Percentiles rank a stretch among this genome's conserved stretches.
Evolutionary conservation across 1,140 invertebrate species (phyloP).

Genomic region (Rhagoletis zephyria): DNA sequence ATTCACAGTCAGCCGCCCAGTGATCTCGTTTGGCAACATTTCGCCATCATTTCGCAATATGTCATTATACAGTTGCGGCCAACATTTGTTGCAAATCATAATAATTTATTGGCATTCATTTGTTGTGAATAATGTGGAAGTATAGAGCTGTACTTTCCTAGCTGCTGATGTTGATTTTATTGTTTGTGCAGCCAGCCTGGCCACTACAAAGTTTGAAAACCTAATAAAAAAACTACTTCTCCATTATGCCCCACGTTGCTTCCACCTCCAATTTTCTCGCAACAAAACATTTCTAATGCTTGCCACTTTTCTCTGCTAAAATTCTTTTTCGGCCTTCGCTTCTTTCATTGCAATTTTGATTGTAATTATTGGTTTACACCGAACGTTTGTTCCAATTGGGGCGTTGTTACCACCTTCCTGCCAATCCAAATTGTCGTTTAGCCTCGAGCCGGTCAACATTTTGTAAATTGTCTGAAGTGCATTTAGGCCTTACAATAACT

Average conservation of each 20-base stretch:
- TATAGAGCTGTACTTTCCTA: constrained; percentile 29
- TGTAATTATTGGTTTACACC: constrained; percentile 32
- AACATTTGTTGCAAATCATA: constrained; percentile 61
- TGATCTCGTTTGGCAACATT: constrained; percentile 58
- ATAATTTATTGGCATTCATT: constrained; percentile 66
- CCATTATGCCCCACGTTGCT: background rate
- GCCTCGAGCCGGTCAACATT: background rate
- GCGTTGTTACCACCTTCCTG: constrained; percentile 48
- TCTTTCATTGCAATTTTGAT: background rate
- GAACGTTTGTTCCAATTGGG: background rate
- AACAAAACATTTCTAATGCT: background rate
- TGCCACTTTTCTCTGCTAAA: background rate
- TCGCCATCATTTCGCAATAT: constrained; percentile 62
- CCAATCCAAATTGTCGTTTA: constrained; percentile 46
- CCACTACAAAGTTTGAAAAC: background rate
- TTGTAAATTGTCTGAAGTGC: constrained; percentile 29
- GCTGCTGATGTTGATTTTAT: constrained; percentile 22
- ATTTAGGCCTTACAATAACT: constrained; percentile 11
- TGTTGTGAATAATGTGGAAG: constrained; percentile 54
- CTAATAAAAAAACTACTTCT: too few species aligned
- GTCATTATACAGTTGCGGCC: constrained; percentile 63
- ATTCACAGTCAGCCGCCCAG: background rate
- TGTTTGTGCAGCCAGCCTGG: background rate
- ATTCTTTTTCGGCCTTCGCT: background rate
- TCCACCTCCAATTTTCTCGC: background rate